These are phyloP conservation scores for Siphamia tubifer DNA, from an alignment of 2,113 vertebrate species.

Conservation along the genomic window DNA sequence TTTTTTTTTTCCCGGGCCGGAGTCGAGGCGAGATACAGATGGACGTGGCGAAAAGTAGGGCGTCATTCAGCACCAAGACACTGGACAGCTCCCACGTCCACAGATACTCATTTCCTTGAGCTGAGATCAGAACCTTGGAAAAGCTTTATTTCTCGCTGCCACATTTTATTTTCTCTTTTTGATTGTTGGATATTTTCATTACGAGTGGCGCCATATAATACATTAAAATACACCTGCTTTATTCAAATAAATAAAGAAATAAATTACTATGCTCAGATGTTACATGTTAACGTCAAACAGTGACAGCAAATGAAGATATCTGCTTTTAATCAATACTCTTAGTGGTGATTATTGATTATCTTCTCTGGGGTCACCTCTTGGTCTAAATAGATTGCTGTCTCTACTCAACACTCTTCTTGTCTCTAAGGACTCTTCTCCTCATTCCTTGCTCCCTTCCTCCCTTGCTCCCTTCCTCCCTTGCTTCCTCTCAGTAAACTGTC, in stretches of 20 bases:
- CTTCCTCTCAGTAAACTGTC: slow-evolving; percentile 64
- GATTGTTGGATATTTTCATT: no score
- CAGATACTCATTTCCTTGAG: slow-evolving; percentile 6
- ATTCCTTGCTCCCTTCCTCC: slow-evolving; percentile 6
- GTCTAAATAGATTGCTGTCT: slow-evolving; percentile 20
- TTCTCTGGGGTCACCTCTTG: slow-evolving; percentile 16
- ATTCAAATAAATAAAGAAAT: neutral
- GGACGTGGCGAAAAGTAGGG: slow-evolving; percentile 68
- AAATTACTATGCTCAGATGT: neutral
- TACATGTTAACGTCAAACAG: neutral
- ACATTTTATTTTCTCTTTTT: neutral
- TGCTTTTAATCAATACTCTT: slow-evolving; percentile 5
- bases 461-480: slow-evolving; percentile 61
- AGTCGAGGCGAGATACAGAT: slow-evolving; percentile 58
- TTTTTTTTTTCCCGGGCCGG: slow-evolving; percentile 48
- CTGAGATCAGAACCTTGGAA: neutral
- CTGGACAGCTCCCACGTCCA: slow-evolving; percentile 79
- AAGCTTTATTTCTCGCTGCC: neutral
- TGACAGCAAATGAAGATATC: neutral
- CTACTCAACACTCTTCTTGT: slow-evolving; percentile 28
- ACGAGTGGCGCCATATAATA: no score
- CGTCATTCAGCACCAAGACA: slow-evolving; percentile 80
- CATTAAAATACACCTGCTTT: neutral
- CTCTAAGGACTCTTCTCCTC: slow-evolving; percentile 35
- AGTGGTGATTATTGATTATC: slow-evolving; percentile 11